Conservation (phyloP, 2,797 vertebrate genomes). For the Sebastes kiyomatsui region DNA sequence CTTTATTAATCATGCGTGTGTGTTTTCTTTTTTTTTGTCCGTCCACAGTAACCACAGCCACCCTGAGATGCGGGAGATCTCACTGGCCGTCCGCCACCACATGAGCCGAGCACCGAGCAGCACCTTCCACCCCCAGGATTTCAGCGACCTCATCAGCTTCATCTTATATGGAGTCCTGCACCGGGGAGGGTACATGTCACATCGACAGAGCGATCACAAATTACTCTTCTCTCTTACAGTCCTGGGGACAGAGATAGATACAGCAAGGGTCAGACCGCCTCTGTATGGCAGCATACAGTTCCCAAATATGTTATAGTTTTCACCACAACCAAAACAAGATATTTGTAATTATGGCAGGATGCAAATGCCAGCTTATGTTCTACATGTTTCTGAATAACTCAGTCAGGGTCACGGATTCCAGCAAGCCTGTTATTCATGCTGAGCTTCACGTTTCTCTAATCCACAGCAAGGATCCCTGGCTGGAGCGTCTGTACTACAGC, state of each 20-base stretch:
- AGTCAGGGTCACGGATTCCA: neutral
- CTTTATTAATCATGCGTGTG: neutral
- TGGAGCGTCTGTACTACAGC: conserved; percentile 96
- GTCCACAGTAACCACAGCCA: conserved; percentile 88
- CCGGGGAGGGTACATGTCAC: conserved; percentile 88
- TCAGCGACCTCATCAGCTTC: conserved; percentile 98
- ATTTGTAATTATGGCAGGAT: neutral
- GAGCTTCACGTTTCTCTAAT: neutral
- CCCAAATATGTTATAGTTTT: neutral
- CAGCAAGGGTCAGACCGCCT: neutral
- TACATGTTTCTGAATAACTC: neutral
- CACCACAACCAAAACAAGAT: neutral
- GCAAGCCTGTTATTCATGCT: neutral
- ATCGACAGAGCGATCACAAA: neutral
- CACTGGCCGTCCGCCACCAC: conserved; percentile 91
- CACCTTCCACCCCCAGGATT: conserved; percentile 98
- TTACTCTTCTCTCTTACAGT: neutral
- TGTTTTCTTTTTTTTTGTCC: neutral
- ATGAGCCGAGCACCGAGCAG: conserved; percentile 95
- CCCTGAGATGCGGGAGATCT: conserved; percentile 94
- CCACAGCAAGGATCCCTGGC: conserved; percentile 95
- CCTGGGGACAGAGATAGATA: neutral
- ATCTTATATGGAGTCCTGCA: conserved; percentile 95
- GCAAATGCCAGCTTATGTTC: neutral
- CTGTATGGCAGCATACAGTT: neutral